Conservation (phyloP, 1,140 invertebrate genomes). For the Araneus ventricosus region DNA sequence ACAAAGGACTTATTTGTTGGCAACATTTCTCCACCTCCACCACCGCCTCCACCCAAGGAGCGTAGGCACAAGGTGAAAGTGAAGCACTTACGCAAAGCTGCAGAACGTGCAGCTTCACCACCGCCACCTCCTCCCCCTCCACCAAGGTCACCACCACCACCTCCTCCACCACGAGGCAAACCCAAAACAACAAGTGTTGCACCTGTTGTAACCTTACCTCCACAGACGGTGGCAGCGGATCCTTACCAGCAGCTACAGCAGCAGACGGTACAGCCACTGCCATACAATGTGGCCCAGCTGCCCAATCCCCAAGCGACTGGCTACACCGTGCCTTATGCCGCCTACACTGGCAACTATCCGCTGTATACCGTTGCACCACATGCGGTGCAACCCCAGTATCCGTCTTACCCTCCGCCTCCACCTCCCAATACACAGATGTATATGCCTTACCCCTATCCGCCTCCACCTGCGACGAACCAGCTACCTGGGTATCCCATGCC, state of each 20-base stretch:
- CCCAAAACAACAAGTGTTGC: slow-evolving; percentile 22
- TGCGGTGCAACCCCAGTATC: slow-evolving; percentile 38
- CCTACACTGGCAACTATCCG: slow-evolving; percentile 70
- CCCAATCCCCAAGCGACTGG: slow-evolving; percentile 46
- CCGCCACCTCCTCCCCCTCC: slow-evolving; percentile 61
- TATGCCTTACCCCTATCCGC: slow-evolving; percentile 57
- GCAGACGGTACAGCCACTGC: slow-evolving; percentile 22
- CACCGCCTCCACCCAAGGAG: slow-evolving; percentile 74
- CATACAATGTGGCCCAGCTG: slow-evolving; percentile 40
- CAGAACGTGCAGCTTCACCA: slow-evolving; percentile 9
- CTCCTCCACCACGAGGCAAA: slow-evolving; percentile 75
- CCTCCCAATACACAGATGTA: slow-evolving; percentile 54
- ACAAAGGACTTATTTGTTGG: slow-evolving; percentile 71
- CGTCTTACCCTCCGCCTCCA: slow-evolving; percentile 45
- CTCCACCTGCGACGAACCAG: slow-evolving; percentile 42
- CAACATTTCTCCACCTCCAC: slow-evolving; percentile 68
- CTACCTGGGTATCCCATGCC: slow-evolving; percentile 58
- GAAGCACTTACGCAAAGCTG: slow-evolving; percentile 54
- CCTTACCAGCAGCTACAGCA: slow-evolving; percentile 61
- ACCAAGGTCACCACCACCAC: slow-evolving; percentile 72
- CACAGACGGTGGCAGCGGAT: neutral
- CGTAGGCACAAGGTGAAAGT: slow-evolving; percentile 67
- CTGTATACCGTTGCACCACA: slow-evolving; percentile 63
- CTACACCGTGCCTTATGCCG: slow-evolving; percentile 74
- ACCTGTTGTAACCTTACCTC: too few relatives aligned